phyloP scores from a whole-genome alignment of 1,140 invertebrate species.

The Anagrus nilaparvatae region DNA sequence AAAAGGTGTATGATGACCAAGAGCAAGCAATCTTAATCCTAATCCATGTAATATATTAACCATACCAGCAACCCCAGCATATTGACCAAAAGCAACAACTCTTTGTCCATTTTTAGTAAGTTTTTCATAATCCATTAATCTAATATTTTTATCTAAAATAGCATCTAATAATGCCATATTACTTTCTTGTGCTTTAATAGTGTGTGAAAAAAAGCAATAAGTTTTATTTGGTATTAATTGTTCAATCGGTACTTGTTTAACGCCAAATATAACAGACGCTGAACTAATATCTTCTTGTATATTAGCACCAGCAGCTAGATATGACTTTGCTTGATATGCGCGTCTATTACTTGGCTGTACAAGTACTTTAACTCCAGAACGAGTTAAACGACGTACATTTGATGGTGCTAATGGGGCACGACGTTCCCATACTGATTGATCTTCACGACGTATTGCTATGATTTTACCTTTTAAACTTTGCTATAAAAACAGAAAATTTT shows the following conservation, averaged over 20 bases:
- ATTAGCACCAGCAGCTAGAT: constrained; percentile 60
- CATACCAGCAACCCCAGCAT: constrained; percentile 97
- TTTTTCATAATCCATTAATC: constrained; percentile 96
- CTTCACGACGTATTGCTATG: constrained; percentile 83
- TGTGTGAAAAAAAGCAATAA: constrained; percentile 98
- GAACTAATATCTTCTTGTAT: constrained; percentile 95
- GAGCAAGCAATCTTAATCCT: constrained; percentile 82
- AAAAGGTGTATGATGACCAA: constrained; percentile 98
- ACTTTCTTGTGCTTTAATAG: constrained; percentile 96
- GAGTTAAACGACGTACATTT: constrained; percentile 81
- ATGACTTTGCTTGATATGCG: constrained; percentile 90
- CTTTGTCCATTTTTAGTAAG: constrained; percentile 84
- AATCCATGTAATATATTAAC: constrained; percentile 97
- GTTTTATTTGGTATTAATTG: constrained; percentile 89
- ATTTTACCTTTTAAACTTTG: constrained; percentile 44
- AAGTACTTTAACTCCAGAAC: constrained; percentile 84
- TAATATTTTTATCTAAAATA: constrained; percentile 91
- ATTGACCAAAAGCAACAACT: constrained; percentile 97
- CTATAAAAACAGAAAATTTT: no score
- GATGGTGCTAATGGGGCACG: constrained; percentile 86
- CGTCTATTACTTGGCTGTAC: constrained; percentile 96
- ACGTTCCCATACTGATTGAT: constrained; percentile 97
- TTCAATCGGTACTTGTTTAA: constrained; percentile 96
- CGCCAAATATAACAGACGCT: constrained; percentile 91
- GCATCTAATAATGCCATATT: constrained; percentile 98